Conservation (phyloP, 2,797 vertebrate genomes). For the Chelonia mydas region DNA sequence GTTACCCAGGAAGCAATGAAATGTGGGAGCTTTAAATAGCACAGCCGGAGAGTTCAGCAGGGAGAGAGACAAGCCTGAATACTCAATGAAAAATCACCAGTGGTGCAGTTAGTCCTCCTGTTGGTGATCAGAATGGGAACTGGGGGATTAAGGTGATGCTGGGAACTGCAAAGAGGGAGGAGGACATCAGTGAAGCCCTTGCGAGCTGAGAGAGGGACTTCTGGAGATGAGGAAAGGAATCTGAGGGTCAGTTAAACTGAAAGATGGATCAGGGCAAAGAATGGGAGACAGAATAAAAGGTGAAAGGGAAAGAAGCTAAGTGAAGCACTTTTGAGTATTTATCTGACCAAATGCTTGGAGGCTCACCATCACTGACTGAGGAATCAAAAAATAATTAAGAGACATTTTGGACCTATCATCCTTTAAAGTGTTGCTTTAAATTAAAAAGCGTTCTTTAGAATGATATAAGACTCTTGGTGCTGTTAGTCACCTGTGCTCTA, state of each 20-base stretch:
- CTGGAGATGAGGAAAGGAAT: not conserved
- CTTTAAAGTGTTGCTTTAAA: not conserved
- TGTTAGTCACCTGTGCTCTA: not conserved
- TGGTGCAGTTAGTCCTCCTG: not conserved
- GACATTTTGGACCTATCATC: not conserved
- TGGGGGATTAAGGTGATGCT: not conserved
- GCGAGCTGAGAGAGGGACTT: not conserved
- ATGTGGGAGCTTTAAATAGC: not conserved
- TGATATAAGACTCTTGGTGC: not conserved
- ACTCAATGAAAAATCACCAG: not conserved
- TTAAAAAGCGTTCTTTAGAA: not conserved
- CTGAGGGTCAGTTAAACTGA: not conserved
- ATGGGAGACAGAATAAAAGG: not conserved
- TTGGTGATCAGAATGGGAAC: not conserved
- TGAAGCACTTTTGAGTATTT: not conserved
- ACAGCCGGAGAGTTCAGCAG: not conserved
- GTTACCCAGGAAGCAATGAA: not conserved
- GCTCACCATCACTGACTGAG: not conserved
- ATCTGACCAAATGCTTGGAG: not conserved
- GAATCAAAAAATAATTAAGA: not conserved
- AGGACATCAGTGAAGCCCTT: not conserved
- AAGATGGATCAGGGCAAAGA: not conserved
- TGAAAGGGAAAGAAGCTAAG: not conserved
- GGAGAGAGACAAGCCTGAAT: not conserved
- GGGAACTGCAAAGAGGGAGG: rapidly evolving